Evolutionary conservation across 2,113 vertebrate species (phyloP), one percentile per base, ranked within the genome.

Genomic region (Tiliqua scincoides): DNA sequence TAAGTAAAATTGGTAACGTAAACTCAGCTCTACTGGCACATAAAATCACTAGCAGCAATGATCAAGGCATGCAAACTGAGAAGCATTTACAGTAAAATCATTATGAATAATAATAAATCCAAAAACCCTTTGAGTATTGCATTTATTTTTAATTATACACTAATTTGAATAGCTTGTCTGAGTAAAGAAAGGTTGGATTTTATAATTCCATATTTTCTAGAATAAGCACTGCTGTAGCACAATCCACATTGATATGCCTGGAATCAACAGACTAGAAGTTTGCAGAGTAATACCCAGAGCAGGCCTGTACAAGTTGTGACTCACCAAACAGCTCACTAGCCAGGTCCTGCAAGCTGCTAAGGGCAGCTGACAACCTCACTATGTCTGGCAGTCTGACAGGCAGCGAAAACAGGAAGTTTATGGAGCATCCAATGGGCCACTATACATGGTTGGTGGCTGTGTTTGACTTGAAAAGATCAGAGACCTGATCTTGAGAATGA

Each of bases 11-110:
- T 94, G 94, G 93, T 96, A 97, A 97, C 96, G 95, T 96, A 96
- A 97, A 97, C 94, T 97, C 94, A 96, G 96, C 95, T 97, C 96
- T 97, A 96, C 96, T 97, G 96, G 96, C 97, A 97, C 96, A 94
- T 96, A 97, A 96, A 97, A 96, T 96, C 96, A 97, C 97, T 97
- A 97, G 97, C 97, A 97, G 97, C 97, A 97, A 97, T 97, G 97
- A 97, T 95, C 96, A 97, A 97, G 95, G 97, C 97, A 97, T 97
- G 97, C 97, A 97, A 97, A 97, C 96, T 96, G 95, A 97, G 96
- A 97, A 97, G 96, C 97, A 97, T 97, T 97, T 97, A 97, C 96
- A 97, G 94, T 95, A 97, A 97, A 65, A 96, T 96, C 92, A 97
- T 95, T 94, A 94, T 95, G 95, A 94, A 96, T 92, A 94, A 95